phyloP scores from a whole-genome alignment of 2,113 vertebrate genomes.

The Pimephales promelas region DNA sequence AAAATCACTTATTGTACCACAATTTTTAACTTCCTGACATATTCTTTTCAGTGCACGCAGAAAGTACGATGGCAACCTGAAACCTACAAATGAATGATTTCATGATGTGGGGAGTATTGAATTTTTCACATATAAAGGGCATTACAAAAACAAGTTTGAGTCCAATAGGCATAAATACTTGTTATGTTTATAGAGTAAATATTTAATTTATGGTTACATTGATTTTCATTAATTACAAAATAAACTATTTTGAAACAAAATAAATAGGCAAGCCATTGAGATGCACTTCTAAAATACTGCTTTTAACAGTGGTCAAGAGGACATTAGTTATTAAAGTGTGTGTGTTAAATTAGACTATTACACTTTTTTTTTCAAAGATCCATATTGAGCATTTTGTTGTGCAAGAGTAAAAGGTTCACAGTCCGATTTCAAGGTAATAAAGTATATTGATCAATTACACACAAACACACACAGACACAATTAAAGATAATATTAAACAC shows the following conservation, averaged over 20 bases:
- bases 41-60: not conserved
- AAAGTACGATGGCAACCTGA: not conserved
- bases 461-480: conserved; percentile 10
- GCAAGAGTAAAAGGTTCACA: conserved; percentile 16
- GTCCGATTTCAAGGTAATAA: conserved; percentile 22
- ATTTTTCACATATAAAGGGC: too few relatives aligned
- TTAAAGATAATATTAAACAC: conserved; percentile 10
- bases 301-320: not conserved
- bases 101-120: not conserved
- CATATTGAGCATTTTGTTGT: not conserved
- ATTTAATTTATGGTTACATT: not conserved
- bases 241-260: not conserved
- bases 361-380: not conserved
- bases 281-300: not conserved
- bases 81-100: too few relatives aligned
- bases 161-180: not conserved
- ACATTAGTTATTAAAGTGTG: not conserved
- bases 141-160: not conserved
- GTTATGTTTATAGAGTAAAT: not conserved
- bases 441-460: conserved; percentile 4
- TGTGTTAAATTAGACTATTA: not conserved
- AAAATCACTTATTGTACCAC: not conserved
- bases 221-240: not conserved
- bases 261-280: not conserved
- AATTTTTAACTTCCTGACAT: not conserved